Evolutionary conservation across 2,888 invertebrate genomes (phyloP), one percentile per base, ranked within the genome.

Genomic region (Malacosoma neustria): DNA sequence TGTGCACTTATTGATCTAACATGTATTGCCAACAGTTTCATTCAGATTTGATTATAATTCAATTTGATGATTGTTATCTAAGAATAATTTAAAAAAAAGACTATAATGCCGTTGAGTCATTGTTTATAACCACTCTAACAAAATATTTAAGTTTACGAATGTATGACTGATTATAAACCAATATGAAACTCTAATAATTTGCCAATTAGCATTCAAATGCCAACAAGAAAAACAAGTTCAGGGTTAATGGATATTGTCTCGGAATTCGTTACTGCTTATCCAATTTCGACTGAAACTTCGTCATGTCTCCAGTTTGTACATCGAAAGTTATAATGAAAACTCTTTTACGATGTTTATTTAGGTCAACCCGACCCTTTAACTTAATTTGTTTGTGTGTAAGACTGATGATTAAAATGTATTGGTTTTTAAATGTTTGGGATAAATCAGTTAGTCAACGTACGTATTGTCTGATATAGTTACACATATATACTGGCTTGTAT

Each of bases 301-400:
- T 22, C 22, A 22, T 22, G 5, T 22, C 22, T 22, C 22, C 5
- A 22, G 5, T 22, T 22, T 2, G 22, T 4, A 4, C 5, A 22
- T 22, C 22, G 5, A 6, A 22, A 22, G 7, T 22, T 22, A 9
- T 22, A 22, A 22, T 22, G 22, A 22, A 22, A 3, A 2, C 7
- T 2, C 2, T 22, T 22, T 22, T 22, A 36, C 43, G 31, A 38
- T 49, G 48, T 56, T 54, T 56, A 56, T 63, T 55, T 40, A 49
- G 56, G 57, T 56, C 57, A 51, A 44, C 37, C 36, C 43, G 34
- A 45, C 49, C 43, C 48, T 52, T 49, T 45, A 40, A 46, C 45
- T 47, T 46, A 37, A 51, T 48, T 53, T 60, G 49, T 52, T 52
- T 49, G 36, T 38, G 35, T 35, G 39, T 34, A 22, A 30, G 30